Percentiles rank a stretch among this genome's conserved stretches.
These are phyloP conservation scores for Lerista edwardsae DNA, from an alignment of 2,797 vertebrate genomes.

Conservation along the genomic window DNA sequence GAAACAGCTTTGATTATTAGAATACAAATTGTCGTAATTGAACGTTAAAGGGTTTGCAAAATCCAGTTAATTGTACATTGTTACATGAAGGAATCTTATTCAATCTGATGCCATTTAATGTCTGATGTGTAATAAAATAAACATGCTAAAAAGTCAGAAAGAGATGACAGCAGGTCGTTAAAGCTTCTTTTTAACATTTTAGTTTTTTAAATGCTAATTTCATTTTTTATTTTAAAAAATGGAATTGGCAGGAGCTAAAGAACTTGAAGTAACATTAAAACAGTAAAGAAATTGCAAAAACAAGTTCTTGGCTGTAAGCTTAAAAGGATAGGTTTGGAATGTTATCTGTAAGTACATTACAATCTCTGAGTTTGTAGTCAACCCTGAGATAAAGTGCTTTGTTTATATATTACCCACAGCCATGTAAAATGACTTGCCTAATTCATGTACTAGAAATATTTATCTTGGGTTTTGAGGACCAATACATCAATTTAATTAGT, in stretches of 20 bases:
- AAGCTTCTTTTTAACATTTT: background rate
- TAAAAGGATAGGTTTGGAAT: conserved; percentile 83
- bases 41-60: background rate
- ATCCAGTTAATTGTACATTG: background rate
- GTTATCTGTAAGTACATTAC: conserved; percentile 79
- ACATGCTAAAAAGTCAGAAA: conserved; percentile 1
- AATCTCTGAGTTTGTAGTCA: conserved; percentile 76
- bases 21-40: background rate
- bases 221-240: conserved; percentile 35
- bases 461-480: conserved; percentile 33
- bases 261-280: conserved; percentile 52
- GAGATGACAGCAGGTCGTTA: accelerated
- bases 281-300: conserved; percentile 78
- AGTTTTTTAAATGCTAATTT: conserved; percentile 50
- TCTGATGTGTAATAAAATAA: background rate
- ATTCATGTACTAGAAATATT: conserved; percentile 50
- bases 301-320: conserved; percentile 81
- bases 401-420: conserved; percentile 74
- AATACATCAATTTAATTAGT: conserved; percentile 45
- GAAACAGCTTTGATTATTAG: background rate
- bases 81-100: conserved; percentile 2
- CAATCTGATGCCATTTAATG: background rate
- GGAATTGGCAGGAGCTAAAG: conserved; percentile 50
- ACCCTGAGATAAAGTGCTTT: conserved; percentile 75
- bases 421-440: conserved; percentile 62